phyloP scores from a whole-genome alignment of 2,797 vertebrate species.

The Megaceryle alcyon region DNA sequence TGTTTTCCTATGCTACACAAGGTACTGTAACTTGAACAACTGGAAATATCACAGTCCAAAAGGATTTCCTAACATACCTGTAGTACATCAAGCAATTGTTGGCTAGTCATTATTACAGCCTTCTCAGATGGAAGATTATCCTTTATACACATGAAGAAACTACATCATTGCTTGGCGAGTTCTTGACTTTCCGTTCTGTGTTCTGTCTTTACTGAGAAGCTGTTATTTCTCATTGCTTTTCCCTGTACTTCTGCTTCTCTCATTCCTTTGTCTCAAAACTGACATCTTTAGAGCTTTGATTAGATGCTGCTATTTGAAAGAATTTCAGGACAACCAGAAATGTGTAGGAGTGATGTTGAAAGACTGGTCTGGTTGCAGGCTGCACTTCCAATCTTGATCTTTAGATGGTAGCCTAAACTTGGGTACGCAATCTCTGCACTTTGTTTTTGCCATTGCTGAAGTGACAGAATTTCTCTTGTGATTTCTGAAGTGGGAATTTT shows the following conservation, averaged over 20 bases:
- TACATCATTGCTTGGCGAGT: not conserved
- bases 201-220: not conserved
- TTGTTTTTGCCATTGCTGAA: not conserved
- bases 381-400: constrained; percentile 30
- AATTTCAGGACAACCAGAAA: not conserved
- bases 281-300: not conserved
- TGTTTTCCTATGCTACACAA: not conserved
- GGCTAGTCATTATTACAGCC: not conserved
- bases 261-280: not conserved
- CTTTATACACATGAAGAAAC: not conserved
- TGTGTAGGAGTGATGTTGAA: not conserved
- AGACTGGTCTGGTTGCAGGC: not conserved
- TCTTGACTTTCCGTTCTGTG: not conserved
- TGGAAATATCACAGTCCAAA: constrained; percentile 37
- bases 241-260: not conserved
- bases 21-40: constrained; percentile 2
- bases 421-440: not conserved
- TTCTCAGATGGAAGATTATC: not conserved
- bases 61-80: constrained; percentile 1
- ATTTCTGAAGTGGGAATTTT: not conserved
- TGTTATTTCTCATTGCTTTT: not conserved
- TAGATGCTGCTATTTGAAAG: not conserved
- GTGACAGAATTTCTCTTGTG: not conserved
- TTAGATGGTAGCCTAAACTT: constrained; percentile 31
- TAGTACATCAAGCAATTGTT: not conserved